Percentiles rank a stretch among this genome's conserved stretches.
phyloP scores from a whole-genome alignment of 2,113 vertebrate genomes.

The Corythaixoides concolor region DNA sequence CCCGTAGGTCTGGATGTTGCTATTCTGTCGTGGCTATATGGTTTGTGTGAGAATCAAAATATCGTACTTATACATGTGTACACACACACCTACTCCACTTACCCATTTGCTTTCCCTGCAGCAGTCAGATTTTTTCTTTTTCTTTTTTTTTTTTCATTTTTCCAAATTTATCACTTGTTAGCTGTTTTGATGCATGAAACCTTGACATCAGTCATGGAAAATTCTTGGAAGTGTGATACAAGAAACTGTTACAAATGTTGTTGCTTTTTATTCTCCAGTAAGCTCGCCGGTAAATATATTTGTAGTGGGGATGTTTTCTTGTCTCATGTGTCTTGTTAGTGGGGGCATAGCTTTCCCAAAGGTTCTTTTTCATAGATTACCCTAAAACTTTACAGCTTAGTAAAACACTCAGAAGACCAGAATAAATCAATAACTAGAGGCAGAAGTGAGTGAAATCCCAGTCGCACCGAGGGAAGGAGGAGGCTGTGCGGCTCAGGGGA shows the following conservation, averaged over 20 bases:
- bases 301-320: background rate
- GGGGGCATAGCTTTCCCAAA: background rate
- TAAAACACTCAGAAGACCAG: background rate
- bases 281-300: background rate
- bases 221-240: background rate
- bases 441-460: background rate
- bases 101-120: background rate
- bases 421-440: background rate
- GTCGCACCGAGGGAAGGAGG: background rate
- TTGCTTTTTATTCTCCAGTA: background rate
- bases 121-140: background rate
- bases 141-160: background rate
- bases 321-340: background rate
- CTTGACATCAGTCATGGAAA: background rate
- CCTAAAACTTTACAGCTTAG: background rate
- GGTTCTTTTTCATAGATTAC: background rate
- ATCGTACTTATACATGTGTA: background rate
- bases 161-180: background rate
- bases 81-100: background rate
- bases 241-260: background rate
- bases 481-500: background rate
- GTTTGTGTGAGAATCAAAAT: background rate
- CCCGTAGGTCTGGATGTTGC: background rate
- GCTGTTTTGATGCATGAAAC: background rate
- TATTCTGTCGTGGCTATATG: background rate